phyloP scores from a whole-genome alignment of 2,797 vertebrate species.

The Geotrypetes seraphini region DNA sequence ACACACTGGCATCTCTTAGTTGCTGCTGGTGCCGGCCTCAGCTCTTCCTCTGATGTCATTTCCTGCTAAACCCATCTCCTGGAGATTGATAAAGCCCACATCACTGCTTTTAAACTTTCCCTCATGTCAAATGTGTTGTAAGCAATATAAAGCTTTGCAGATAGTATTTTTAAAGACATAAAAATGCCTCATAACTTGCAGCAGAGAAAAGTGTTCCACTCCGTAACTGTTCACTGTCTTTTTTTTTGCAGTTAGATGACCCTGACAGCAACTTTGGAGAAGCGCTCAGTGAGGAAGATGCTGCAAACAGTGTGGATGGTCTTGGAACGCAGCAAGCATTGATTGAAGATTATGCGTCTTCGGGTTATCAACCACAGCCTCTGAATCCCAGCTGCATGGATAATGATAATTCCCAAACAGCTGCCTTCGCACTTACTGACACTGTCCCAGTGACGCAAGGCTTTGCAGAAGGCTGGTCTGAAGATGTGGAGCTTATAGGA shows the following conservation, averaged over 20 bases:
- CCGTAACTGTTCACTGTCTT: background rate
- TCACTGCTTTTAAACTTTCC: too few relatives aligned
- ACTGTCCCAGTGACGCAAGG: slow-evolving; percentile 35
- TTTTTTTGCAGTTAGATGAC: slow-evolving; percentile 56
- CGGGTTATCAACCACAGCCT: slow-evolving; percentile 40
- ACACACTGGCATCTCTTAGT: too few relatives aligned
- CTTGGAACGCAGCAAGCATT: slow-evolving; percentile 55
- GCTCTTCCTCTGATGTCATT: too few relatives aligned
- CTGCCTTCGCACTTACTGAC: slow-evolving; percentile 44
- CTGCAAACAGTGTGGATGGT: slow-evolving; percentile 16
- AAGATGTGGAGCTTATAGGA: slow-evolving; percentile 38
- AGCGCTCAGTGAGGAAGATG: slow-evolving; percentile 23
- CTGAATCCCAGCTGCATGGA: slow-evolving; percentile 46
- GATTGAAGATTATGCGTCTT: slow-evolving; percentile 44
- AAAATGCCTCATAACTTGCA: too few relatives aligned
- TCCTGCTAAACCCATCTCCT: too few relatives aligned
- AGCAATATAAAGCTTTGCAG: too few relatives aligned
- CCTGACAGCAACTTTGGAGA: slow-evolving; percentile 37
- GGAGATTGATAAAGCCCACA: too few relatives aligned
- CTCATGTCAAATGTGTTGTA: too few relatives aligned
- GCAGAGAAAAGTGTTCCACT: too few relatives aligned
- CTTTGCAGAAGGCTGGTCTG: slow-evolving; percentile 48
- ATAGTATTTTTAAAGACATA: too few relatives aligned
- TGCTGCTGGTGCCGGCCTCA: too few relatives aligned
- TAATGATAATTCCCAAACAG: slow-evolving; percentile 23